These are phyloP conservation scores for Zonotrichia leucophrys DNA, from an alignment of 2,113 vertebrate species.

Conservation along the genomic window DNA sequence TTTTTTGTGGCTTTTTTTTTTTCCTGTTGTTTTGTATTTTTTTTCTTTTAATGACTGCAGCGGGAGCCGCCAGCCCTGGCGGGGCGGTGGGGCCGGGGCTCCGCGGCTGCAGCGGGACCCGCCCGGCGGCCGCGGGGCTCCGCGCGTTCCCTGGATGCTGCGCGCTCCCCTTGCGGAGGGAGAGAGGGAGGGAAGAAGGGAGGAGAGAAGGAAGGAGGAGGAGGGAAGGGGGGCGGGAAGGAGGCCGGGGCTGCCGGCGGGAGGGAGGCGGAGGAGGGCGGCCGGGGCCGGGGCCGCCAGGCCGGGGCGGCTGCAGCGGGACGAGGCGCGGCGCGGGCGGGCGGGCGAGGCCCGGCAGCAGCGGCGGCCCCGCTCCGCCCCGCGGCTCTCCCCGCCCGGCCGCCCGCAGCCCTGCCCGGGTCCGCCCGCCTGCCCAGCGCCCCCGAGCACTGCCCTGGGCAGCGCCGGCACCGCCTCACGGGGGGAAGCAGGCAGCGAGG, in stretches of 20 bases:
- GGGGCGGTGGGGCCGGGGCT: neutral
- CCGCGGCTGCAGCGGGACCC: neutral
- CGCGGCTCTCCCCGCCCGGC: neutral
- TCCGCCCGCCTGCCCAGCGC: conserved; percentile 57
- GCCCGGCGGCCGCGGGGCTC: neutral
- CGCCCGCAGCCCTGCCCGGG: conserved; percentile 55
- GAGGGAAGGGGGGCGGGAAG: too few relatives aligned
- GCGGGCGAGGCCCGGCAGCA: too few relatives aligned
- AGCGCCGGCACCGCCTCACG: neutral
- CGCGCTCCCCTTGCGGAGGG: neutral
- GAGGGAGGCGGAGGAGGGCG: too few relatives aligned
- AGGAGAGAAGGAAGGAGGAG: too few relatives aligned
- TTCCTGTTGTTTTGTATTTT: neutral
- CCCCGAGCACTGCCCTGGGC: conserved; percentile 56
- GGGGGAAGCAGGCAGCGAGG: neutral
- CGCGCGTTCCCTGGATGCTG: conserved; percentile 49
- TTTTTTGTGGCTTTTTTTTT: neutral
- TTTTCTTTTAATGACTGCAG: neutral
- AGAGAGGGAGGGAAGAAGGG: neutral
- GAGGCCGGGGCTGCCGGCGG: too few relatives aligned
- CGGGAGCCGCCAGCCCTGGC: neutral
- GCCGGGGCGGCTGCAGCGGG: too few relatives aligned
- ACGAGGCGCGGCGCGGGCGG: too few relatives aligned
- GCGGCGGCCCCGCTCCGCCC: neutral
- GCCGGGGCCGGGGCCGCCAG: too few relatives aligned